Conservation (phyloP, 2,797 vertebrate genomes). For the Falco rusticolus region DNA sequence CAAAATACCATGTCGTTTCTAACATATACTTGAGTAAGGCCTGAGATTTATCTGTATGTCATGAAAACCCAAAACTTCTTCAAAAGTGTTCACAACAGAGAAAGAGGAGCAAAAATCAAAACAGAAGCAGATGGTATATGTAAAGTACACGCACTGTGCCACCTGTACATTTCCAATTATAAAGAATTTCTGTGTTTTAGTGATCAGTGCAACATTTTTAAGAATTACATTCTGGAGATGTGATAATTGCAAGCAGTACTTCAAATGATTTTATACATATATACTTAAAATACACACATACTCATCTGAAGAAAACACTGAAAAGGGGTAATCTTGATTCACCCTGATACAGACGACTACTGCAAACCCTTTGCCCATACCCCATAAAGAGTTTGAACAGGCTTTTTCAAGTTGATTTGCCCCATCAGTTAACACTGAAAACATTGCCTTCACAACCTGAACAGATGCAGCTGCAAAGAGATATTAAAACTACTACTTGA, state of each 20-base stretch:
- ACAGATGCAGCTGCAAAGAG: neutral
- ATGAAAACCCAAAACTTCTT: neutral
- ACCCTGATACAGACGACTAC: neutral
- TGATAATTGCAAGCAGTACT: neutral
- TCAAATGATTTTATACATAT: neutral
- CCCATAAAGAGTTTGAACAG: neutral
- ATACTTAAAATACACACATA: neutral
- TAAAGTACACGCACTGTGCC: neutral
- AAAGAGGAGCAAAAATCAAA: neutral
- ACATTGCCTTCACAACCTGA: neutral
- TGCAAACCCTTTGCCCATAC: neutral
- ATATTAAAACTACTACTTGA: neutral
- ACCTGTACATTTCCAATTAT: neutral
- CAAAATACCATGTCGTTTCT: neutral
- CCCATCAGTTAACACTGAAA: neutral
- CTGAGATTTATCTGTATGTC: neutral
- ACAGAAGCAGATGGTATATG: slow-evolving; percentile 2
- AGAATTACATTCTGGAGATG: slow-evolving; percentile 17
- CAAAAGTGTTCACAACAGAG: neutral
- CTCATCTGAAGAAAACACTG: neutral
- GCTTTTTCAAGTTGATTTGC: neutral
- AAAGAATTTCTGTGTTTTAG: slow-evolving; percentile 1
- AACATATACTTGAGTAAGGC: neutral
- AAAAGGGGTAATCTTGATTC: neutral
- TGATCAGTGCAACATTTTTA: neutral